Base-by-base conservation (phyloP, 2,113 vertebrate genomes). In the Oncorhynchus clarkii region DNA sequence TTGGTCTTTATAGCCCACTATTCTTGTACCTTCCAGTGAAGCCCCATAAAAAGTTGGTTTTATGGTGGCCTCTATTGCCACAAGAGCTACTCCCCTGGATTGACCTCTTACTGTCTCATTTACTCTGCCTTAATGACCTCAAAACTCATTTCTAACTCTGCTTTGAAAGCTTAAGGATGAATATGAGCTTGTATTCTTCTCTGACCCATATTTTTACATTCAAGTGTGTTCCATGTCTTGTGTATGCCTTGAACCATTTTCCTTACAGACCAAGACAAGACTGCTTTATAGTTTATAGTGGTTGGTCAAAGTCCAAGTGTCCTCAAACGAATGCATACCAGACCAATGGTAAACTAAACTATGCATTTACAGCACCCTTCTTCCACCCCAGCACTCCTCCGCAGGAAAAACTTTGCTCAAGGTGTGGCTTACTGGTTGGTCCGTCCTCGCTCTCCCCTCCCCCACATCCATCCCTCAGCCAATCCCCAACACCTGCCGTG, bases 401-500 rank as follows among this genome's bases (percentile, higher is more conserved):
- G 72, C 87, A 85, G 84, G 85, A 85, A 85, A 84, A 91, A 87
- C 20, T 27, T 81, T 72, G 84, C 86, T 90, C 84, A 85, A 90
- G 91, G 89, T 90, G 91, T 91, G 89, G 88, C 80, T 75, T 86
- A 65, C 75, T 77, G 85, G 88, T 88, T 85, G 87, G 84, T 81
- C 80, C 70, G 80, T 72, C 80, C 80, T 78, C 68, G 39, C 67
- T 89, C 81, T 84, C 82, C 86, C 88, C 90, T 88, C 89, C 89
- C 88, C 91, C 82, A 14, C 79, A 14, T 29, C 13, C 8, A 59
- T 74, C 77, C 4, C 27, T 14, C 22, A 68, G 80, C 92, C 91
- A 91, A 93, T 93, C 86, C 74, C 82, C n/a, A 74, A 67, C 69
- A 34, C 73, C 11, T 54, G 26, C 71, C 20, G 39, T 31, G 84